A percentile compares a stretch with the other conserved stretches of the same genome.
Evolutionary conservation across 2,113 vertebrate genomes (phyloP).

Genomic region (Zapus hudsonius): DNA sequence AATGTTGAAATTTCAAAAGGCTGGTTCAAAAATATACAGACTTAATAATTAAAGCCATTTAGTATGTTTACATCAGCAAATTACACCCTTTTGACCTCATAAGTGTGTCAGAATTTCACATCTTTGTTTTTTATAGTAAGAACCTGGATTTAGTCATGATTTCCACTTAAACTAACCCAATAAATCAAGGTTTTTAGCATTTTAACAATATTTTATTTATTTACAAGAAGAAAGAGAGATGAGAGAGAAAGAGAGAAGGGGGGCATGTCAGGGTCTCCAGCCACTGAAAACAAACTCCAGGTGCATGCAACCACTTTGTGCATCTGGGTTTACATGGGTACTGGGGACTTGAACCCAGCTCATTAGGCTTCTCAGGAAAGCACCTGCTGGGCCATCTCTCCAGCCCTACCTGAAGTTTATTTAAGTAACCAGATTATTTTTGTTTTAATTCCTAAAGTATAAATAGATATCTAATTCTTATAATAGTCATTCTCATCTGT

Average conservation of each 20-base stretch:
- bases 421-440: constrained; percentile 37
- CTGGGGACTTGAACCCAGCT: too few species aligned
- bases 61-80: constrained; percentile 58
- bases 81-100: constrained; percentile 55
- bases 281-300: too few species aligned
- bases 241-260: too few species aligned
- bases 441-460: constrained; percentile 5
- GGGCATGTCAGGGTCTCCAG: too few species aligned
- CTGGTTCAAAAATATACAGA: constrained; percentile 45
- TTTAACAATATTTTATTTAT: too few species aligned
- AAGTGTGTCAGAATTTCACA: constrained; percentile 59
- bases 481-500: constrained; percentile 5
- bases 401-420: constrained; percentile 38
- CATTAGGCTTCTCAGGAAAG: too few species aligned
- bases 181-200: constrained; percentile 60
- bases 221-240: too few species aligned
- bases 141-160: constrained; percentile 22
- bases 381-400: too few species aligned
- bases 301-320: too few species aligned
- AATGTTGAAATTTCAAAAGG: constrained; percentile 50
- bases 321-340: too few species aligned
- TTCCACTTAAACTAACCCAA: constrained; percentile 50
- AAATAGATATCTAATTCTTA: constrained; percentile 32
- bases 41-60: constrained; percentile 62
- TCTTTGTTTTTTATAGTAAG: constrained; percentile 63